Evolutionary conservation across 2,888 invertebrate genomes (phyloP).

Genomic region (Hoplodrina ambigua): DNA sequence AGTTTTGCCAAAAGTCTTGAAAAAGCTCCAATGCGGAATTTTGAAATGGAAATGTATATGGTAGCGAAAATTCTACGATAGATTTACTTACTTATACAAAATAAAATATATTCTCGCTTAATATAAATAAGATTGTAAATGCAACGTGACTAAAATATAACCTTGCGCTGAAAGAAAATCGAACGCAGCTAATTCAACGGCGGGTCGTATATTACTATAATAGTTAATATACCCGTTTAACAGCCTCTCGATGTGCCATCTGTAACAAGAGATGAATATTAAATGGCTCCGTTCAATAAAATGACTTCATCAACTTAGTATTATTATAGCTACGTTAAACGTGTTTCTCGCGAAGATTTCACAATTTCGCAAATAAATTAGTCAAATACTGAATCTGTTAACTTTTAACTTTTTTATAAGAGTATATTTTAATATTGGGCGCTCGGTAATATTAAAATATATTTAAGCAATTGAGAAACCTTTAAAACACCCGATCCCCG

Average conservation of each 20-base stretch:
- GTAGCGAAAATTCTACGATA: neutral
- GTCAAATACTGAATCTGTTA: slow-evolving; percentile 33
- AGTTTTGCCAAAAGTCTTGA: slow-evolving; percentile 25
- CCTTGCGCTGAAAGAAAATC: slow-evolving; percentile 51
- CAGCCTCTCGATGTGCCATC: slow-evolving; percentile 37
- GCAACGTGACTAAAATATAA: slow-evolving; percentile 26
- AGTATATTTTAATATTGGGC: slow-evolving; percentile 4
- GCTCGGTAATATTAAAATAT: neutral
- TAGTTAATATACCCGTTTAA: slow-evolving; percentile 45
- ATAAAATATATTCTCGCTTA: slow-evolving; percentile 9
- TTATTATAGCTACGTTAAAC: slow-evolving; percentile 42
- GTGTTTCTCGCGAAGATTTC: slow-evolving; percentile 60
- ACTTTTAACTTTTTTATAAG: slow-evolving; percentile 15
- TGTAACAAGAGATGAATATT: slow-evolving; percentile 58
- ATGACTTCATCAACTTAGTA: slow-evolving; percentile 59
- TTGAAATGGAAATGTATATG: neutral
- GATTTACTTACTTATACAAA: neutral
- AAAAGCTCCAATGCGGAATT: slow-evolving; percentile 21
- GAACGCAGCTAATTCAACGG: slow-evolving; percentile 34
- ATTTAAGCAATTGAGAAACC: neutral
- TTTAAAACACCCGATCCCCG: neutral
- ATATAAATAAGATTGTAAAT: slow-evolving; percentile 5
- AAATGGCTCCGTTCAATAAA: slow-evolving; percentile 54
- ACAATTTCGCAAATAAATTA: slow-evolving; percentile 65
- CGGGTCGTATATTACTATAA: slow-evolving; percentile 33